Evolutionary conservation across 2,113 vertebrate species (phyloP), one percentile per base, ranked within the genome.

Genomic region (Isichthys henryi): DNA sequence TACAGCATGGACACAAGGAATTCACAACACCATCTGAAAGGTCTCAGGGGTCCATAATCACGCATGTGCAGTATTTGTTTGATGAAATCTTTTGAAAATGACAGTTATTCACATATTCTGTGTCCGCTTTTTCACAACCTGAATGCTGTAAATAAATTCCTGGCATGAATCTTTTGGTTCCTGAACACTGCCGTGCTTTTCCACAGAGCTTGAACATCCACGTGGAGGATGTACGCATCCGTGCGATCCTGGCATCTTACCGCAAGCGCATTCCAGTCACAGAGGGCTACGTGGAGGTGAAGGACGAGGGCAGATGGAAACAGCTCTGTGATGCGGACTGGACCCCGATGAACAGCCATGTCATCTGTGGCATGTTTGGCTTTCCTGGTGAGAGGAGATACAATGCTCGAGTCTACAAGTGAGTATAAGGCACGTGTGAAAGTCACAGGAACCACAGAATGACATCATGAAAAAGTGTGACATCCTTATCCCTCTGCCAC

Each of bases 291-390:
- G 97, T 99, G 94, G 98, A 99, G 94, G 96, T 99, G 31, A 99
- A 99, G 82, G 97, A 98, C 0, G 96, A 95, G 0, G 97, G 97
- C 1, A 58, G 90, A 82, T 99, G 98, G 98, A 99, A 97, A 91
- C 98, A 98, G 95, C 97, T 99, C 93, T 99, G 98, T 0, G 95
- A 98, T 93, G 88, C 86, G 1, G 95, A 97, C 84, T 99, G 98
- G 98, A 97, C 91, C 0, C 88, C 94, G 80, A 96, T 96, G 56
- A 97, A 97, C 88, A 96, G 96, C 93, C 94, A 96, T 0, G 97
- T 99, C 9, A 97, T 99, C 93, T 99, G 98, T 0, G 98, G 98
- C 95, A 99, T 99, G 98, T 99, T 99, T 1, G 98, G 98, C 7
- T 99, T 99, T 91, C 98, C 98, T 0, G 93, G 95, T 0, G 97